These are phyloP conservation scores for Trimorus sp. DNA, from an alignment of 2,888 invertebrate species.

Conservation along the genomic window DNA sequence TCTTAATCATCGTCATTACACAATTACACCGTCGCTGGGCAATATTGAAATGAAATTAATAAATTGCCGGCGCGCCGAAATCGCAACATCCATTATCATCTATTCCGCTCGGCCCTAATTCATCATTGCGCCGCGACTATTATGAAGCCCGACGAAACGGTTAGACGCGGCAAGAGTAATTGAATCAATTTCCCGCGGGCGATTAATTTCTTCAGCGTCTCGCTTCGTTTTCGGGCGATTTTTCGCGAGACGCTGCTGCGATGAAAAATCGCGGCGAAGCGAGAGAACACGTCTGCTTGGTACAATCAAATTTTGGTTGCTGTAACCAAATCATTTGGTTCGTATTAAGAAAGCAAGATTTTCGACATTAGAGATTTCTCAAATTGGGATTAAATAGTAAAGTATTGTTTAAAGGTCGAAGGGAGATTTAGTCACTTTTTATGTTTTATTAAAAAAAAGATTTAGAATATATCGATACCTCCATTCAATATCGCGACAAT, in stretches of 20 bases:
- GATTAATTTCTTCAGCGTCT: conserved; percentile 45
- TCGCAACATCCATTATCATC: conserved; percentile 56
- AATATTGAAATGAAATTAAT: conserved; percentile 55
- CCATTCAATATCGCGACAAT: too few relatives aligned
- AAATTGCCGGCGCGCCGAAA: conserved; percentile 33
- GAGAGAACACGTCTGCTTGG: too few relatives aligned
- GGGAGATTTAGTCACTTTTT: too few relatives aligned
- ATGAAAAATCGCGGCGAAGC: too few relatives aligned
- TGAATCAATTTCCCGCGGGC: conserved; percentile 47
- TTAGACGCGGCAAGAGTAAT: conserved; percentile 53
- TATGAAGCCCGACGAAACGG: conserved; percentile 45
- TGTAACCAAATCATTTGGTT: too few relatives aligned
- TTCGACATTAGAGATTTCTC: too few relatives aligned
- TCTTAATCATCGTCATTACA: conserved; percentile 45
- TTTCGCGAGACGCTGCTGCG: conserved; percentile 7
- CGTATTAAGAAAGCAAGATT: too few relatives aligned
- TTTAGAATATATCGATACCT: too few relatives aligned
- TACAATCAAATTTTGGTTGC: too few relatives aligned
- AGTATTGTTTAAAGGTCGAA: too few relatives aligned
- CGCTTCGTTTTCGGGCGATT: conserved; percentile 22
- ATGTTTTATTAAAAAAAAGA: too few relatives aligned
- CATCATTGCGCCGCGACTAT: conserved; percentile 46
- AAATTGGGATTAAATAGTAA: too few relatives aligned
- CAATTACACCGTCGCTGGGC: conserved; percentile 24
- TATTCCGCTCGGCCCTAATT: conserved; percentile 44